Evolutionary conservation across 2,888 invertebrate species (phyloP).

Genomic region (Zonitis immaculata): DNA sequence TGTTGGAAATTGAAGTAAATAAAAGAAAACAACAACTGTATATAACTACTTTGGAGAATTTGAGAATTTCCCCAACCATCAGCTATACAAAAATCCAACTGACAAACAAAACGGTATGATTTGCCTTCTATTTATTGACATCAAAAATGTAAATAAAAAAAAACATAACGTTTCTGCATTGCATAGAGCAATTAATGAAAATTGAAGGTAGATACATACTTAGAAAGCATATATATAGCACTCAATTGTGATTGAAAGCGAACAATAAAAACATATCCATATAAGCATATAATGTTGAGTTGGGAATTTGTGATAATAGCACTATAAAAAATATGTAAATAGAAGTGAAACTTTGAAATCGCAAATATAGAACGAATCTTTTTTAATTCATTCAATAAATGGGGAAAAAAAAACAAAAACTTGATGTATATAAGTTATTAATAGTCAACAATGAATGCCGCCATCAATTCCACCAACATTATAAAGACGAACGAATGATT

Average conservation of each 20-base stretch:
- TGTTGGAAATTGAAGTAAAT: constrained; percentile 12
- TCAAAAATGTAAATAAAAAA: too few relatives aligned
- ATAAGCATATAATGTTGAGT: too few relatives aligned
- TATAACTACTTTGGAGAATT: constrained; percentile 16
- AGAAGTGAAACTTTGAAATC: not conserved
- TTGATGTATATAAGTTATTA: constrained; percentile 22
- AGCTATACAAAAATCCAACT: too few relatives aligned
- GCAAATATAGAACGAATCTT: not conserved
- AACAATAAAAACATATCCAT: not conserved
- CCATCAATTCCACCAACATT: constrained; percentile 17
- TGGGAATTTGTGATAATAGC: not conserved
- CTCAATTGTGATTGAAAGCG: not conserved
- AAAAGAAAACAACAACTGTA: constrained; percentile 16
- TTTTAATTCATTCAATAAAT: too few relatives aligned
- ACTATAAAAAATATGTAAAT: too few relatives aligned
- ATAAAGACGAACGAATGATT: constrained; percentile 14
- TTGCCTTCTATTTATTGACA: constrained; percentile 33
- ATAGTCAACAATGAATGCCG: constrained; percentile 19
- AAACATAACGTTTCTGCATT: constrained; percentile 22
- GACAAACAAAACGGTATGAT: constrained; percentile 25
- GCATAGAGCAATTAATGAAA: constrained; percentile 21
- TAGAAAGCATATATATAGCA: constrained; percentile 2
- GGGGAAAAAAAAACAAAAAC: not conserved
- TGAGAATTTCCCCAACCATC: constrained; percentile 16
- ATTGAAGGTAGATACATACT: not conserved